phyloP scores from a whole-genome alignment of 2,888 invertebrate genomes.

The Colletes collaris region DNA sequence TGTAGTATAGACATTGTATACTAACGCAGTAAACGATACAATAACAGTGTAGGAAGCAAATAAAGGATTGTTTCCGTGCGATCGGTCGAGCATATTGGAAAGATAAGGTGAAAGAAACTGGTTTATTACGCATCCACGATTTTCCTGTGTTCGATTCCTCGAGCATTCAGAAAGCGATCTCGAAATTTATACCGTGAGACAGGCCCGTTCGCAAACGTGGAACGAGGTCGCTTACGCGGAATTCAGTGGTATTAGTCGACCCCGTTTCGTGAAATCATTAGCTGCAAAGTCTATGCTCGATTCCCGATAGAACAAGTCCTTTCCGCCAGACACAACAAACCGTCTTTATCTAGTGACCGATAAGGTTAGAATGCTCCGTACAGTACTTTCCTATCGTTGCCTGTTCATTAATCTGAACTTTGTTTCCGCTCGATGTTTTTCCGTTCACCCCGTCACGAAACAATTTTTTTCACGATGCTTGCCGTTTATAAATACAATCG shows the following conservation, averaged over 20 bases:
- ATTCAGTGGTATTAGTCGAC: slow-evolving; percentile 55
- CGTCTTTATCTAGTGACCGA: slow-evolving; percentile 50
- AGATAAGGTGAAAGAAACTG: not conserved
- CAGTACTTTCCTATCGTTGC: slow-evolving; percentile 4
- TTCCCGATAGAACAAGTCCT: slow-evolving; percentile 44
- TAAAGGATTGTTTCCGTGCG: not conserved
- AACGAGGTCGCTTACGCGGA: slow-evolving; percentile 31
- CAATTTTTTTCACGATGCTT: not conserved
- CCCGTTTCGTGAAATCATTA: slow-evolving; percentile 53
- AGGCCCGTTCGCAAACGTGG: not conserved
- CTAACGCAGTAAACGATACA: not conserved
- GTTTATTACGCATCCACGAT: not conserved
- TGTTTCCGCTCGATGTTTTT: not conserved
- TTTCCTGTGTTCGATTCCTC: not conserved
- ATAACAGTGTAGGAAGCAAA: not conserved
- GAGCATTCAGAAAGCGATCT: not conserved
- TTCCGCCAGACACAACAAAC: slow-evolving; percentile 62
- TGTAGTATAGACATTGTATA: no score
- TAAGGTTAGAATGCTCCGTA: slow-evolving; percentile 39
- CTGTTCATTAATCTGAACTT: slow-evolving; percentile 8
- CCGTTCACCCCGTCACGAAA: not conserved
- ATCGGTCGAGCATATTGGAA: not conserved
- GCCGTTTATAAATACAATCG: not conserved
- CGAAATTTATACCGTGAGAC: not conserved
- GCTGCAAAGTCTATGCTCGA: slow-evolving; percentile 34